These are phyloP conservation scores for Hybognathus amarus DNA, from an alignment of 2,797 vertebrate genomes.

Conservation along the genomic window DNA sequence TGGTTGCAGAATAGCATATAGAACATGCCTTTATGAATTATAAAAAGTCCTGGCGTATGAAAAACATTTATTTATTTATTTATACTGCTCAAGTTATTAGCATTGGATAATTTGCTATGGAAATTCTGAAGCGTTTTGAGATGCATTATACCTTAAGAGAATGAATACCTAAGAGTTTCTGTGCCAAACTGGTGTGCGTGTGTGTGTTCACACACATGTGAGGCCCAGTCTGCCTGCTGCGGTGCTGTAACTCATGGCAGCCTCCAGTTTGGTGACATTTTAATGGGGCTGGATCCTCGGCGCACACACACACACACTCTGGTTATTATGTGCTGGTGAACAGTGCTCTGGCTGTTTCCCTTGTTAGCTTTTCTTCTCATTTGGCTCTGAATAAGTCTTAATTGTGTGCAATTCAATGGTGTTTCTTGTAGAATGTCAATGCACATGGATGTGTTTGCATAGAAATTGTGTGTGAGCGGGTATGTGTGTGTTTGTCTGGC, in stretches of 20 bases:
- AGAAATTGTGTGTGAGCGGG: constrained; percentile 43
- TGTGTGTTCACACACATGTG: not conserved
- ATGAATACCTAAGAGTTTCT: constrained; percentile 13
- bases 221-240: constrained; percentile 47
- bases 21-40: constrained; percentile 24
- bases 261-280: constrained; percentile 54
- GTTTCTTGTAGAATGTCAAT: constrained; percentile 46
- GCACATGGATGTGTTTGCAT: constrained; percentile 45
- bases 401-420: constrained; percentile 46
- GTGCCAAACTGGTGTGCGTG: constrained; percentile 32
- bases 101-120: not conserved
- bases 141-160: not conserved
- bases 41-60: not conserved
- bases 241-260: constrained; percentile 58
- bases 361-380: constrained; percentile 44
- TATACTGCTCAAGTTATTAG: not conserved
- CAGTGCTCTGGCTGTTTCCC: constrained; percentile 55
- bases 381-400: constrained; percentile 49
- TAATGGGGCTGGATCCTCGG: constrained; percentile 50
- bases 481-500: constrained; percentile 55
- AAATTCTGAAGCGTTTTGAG: not conserved
- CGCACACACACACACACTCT: constrained; percentile 44
- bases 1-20: not conserved
- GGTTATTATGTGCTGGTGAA: constrained; percentile 51
- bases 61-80: not conserved